Percentiles rank a stretch among this genome's conserved stretches.
Evolutionary conservation across 2,113 vertebrate species (phyloP).

Genomic region (Panthera tigris): DNA sequence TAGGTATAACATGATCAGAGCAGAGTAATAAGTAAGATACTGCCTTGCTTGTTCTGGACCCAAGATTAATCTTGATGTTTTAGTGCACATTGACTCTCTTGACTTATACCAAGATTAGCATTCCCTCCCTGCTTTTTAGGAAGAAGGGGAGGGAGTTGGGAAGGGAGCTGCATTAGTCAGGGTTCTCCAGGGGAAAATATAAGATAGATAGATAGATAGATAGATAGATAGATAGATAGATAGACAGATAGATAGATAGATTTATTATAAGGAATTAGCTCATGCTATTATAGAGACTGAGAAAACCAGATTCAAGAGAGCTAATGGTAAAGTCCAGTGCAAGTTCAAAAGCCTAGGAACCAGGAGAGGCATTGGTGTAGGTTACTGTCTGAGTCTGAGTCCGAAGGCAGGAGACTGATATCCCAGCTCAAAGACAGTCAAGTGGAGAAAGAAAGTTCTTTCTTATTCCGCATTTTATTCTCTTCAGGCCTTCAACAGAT

Average conservation of each 20-base stretch:
- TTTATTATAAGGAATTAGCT: background rate
- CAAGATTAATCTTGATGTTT: background rate
- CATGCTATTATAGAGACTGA: background rate
- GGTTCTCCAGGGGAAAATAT: background rate
- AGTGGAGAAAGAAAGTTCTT: background rate
- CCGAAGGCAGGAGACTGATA: background rate
- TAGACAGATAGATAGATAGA: background rate
- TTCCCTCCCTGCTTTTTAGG: background rate
- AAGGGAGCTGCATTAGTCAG: background rate
- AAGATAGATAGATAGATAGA: background rate
- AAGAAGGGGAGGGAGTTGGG: background rate
- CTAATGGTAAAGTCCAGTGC: background rate
- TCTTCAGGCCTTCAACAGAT: background rate
- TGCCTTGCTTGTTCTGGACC: background rate
- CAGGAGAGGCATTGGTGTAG: background rate
- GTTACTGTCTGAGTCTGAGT: background rate
- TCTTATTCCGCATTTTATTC: background rate
- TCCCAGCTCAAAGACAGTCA: background rate
- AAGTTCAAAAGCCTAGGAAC: background rate
- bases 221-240: background rate
- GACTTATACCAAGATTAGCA: background rate
- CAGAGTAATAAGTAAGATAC: background rate
- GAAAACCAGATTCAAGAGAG: background rate
- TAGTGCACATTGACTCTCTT: background rate
- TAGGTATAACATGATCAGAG: background rate